Base-by-base conservation (phyloP, 2,888 invertebrate genomes). In the Drosophila birchii region DNA sequence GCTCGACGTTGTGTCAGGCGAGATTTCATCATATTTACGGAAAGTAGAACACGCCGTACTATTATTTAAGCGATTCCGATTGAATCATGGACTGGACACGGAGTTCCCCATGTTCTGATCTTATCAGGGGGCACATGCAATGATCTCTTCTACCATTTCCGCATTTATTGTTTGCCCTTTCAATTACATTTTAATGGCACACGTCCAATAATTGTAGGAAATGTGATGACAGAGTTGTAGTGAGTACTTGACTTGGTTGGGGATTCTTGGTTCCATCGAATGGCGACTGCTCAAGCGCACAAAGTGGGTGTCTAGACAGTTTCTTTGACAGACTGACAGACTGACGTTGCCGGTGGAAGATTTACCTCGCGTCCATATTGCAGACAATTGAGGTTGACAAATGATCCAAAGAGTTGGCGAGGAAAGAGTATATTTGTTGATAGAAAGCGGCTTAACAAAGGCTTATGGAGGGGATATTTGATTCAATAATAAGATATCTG, bases 61-160 rank as follows among this genome's bases (percentile, higher is more conserved):
- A 68, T 81, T 87, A 78, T 70, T 85, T 75, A 70, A 78, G 78
- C 82, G 75, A 67, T 75, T 87, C 59, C 36, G n/a, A 49, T 69
- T 54, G 41, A 53, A 57, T 53, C 23, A 16, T 34, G 43, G 16
- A 26, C 12, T n/a, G 36, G 38, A n/a, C 51, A 66, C 51, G 51
- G 51, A 64, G 23, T 56, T 54, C 18, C 44, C 44, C 23, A 45
- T 63, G 58, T 75, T 74, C 49, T 38, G 73, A 45, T 67, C 34
- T 34, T 56, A 75, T 74, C 75, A 29, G 6, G 6, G 20, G 38
- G 23, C 67, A 75, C 75, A 75, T 67, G 73, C 67, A 41, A 75
- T 44, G 20, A 57, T 54, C 53, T 49, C 68, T 45, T 54, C 16
- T 36, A 5, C 20, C 20, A 54, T 58, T 67, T 75, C 58, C 67